A percentile compares a stretch with the other conserved stretches of the same genome.
These are phyloP conservation scores for Archegozetes longisetosus DNA, from an alignment of 1,140 invertebrate genomes.

Conservation along the genomic window DNA sequence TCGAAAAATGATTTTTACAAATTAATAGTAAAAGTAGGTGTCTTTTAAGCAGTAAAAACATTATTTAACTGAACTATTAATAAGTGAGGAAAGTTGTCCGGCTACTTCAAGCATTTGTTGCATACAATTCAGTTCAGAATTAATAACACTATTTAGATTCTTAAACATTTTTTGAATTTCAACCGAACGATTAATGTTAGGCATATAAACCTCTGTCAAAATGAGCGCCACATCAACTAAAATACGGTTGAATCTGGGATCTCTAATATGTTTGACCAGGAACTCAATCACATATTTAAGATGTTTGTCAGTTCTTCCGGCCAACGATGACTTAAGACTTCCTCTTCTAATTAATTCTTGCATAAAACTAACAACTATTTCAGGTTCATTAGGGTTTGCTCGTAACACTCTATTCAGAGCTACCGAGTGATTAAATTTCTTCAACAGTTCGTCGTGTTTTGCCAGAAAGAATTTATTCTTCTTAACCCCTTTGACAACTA, in stretches of 20 bases:
- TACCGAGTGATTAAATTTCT: slow-evolving; percentile 14
- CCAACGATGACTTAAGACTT: slow-evolving; percentile 39
- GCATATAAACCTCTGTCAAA: slow-evolving; percentile 23
- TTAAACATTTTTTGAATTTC: slow-evolving; percentile 3
- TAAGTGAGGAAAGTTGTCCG: slow-evolving; percentile 10
- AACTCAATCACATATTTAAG: slow-evolving; percentile 52
- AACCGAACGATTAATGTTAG: neutral
- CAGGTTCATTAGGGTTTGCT: slow-evolving; percentile 43
- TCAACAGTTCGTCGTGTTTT: slow-evolving; percentile 10
- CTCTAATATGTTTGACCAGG: slow-evolving; percentile 54
- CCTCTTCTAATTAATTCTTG: slow-evolving; percentile 53
- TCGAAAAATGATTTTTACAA: too few relatives aligned
- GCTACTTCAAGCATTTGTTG: slow-evolving; percentile 10
- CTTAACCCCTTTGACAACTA: neutral
- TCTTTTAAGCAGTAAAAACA: too few relatives aligned
- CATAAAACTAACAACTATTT: slow-evolving; percentile 56
- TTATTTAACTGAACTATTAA: slow-evolving; percentile 10
- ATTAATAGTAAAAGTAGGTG: too few relatives aligned
- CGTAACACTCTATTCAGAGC: slow-evolving; percentile 2
- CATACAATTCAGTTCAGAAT: slow-evolving; percentile 2
- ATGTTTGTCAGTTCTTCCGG: slow-evolving; percentile 45
- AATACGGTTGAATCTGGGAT: slow-evolving; percentile 49
- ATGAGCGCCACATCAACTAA: slow-evolving; percentile 50
- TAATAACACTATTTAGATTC: neutral
- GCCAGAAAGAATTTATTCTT: neutral